A percentile compares a stretch with the other conserved stretches of the same genome.
These are phyloP conservation scores for Drosophila parvula DNA, from an alignment of 1,140 invertebrate species.

Conservation along the genomic window DNA sequence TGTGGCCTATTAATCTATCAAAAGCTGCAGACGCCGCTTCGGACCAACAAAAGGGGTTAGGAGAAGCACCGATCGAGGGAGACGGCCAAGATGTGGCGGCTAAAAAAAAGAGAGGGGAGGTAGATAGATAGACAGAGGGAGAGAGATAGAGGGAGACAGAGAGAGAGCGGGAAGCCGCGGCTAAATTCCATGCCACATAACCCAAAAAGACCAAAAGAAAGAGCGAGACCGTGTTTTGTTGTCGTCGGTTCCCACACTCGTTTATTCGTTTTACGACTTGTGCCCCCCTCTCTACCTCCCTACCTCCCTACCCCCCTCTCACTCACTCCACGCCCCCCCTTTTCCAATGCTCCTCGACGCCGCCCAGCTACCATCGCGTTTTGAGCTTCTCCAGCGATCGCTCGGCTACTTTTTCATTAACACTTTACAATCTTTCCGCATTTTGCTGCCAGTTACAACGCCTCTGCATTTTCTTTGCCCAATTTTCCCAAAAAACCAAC, in stretches of 20 bases:
- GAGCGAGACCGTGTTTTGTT: conserved; percentile 34
- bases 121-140: background rate
- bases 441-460: conserved; percentile 56
- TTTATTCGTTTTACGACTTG: conserved; percentile 70
- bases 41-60: conserved; percentile 47
- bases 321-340: conserved; percentile 21
- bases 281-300: background rate
- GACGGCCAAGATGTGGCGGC: background rate
- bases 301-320: background rate
- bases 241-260: conserved; percentile 75
- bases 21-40: conserved; percentile 40
- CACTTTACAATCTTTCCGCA: conserved; percentile 80
- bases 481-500: too few species aligned
- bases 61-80: background rate
- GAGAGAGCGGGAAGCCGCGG: conserved; percentile 19
- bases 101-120: conserved; percentile 4
- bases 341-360: background rate
- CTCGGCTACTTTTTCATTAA: conserved; percentile 78
- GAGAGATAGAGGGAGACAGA: background rate
- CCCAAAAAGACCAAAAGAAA: conserved; percentile 51
- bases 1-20: conserved; percentile 81
- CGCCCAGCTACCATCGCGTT: conserved; percentile 6
- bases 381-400: conserved; percentile 30
- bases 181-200: conserved; percentile 68
- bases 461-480: conserved; percentile 30